These are phyloP conservation scores for Dynastes grantii DNA, from an alignment of 2,888 invertebrate genomes.

Conservation along the genomic window DNA sequence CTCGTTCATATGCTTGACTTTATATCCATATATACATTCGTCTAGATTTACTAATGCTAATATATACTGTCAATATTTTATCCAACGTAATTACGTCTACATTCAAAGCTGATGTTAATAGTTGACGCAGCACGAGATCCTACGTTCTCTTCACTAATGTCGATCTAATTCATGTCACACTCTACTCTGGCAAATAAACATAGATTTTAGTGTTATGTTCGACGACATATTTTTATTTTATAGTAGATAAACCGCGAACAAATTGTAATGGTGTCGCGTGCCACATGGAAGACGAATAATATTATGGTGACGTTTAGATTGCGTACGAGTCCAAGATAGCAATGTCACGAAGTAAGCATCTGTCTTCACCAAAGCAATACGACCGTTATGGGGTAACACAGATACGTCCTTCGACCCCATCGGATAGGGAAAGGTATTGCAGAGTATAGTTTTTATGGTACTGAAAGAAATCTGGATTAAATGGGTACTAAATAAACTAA, in stretches of 20 bases:
- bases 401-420: slow-evolving; percentile 46
- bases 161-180: slow-evolving; percentile 24
- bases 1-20: neutral
- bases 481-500: no score
- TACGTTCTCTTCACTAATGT: neutral
- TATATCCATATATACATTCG: slow-evolving; percentile 10
- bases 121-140: slow-evolving; percentile 26
- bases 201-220: slow-evolving; percentile 38
- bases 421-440: neutral
- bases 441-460: no score
- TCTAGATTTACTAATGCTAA: slow-evolving; percentile 2
- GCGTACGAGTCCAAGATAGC: slow-evolving; percentile 32
- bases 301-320: no score
- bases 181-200: slow-evolving; percentile 32
- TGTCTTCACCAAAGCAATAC: slow-evolving; percentile 48
- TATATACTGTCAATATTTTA: slow-evolving; percentile 33
- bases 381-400: slow-evolving; percentile 53
- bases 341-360: slow-evolving; percentile 51
- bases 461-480: no score
- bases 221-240: slow-evolving; percentile 40
- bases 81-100: slow-evolving; percentile 24
- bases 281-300: slow-evolving; percentile 43
- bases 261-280: slow-evolving; percentile 52
- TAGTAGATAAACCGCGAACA: slow-evolving; percentile 37
- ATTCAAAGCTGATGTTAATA: slow-evolving; percentile 21